Evolutionary conservation across 2,888 invertebrate species (phyloP), one percentile per base, ranked within the genome.

Genomic region (Tuta absoluta): DNA sequence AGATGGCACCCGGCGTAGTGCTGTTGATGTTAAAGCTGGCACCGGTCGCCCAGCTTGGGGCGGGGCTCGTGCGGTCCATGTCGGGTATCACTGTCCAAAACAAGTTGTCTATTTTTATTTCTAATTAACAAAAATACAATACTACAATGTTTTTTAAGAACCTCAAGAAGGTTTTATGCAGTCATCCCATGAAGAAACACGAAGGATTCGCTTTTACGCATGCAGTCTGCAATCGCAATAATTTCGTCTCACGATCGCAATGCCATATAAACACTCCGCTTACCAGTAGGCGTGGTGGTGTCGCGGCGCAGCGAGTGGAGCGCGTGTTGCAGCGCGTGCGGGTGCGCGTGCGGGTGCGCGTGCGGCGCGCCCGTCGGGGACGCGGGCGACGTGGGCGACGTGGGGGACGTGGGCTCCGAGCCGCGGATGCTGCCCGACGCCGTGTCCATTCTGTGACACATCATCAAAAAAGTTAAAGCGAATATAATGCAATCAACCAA

Each of bases 391-490:
- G 77, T 78, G 66, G 97, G 97, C 0, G 97, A 96, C 24, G 93
- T 93, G 0, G 98, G 98, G 0, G 98, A 98, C 59, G 96, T 96
- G 7, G 98, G 97, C 85, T 98, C 97, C 76, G 98, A 98, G 80
- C 97, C 98, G 71, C 95, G 93, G 70, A 98, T 93, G 84, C 98
- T 98, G 63, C 98, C 98, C 68, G 98, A 98, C 70, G 96, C 94
- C 67, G 97, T 97, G 89, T 98, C 98, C 96, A 98, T 97, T 4
- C 97, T 96, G 82, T 1, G 14, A 56, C 48, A 56, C 21, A 7
- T 49, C 49, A 19, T 10, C 49, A 17, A 4, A 7, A 49, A 45
- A 45, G 12, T 8, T 45, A 45, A n/a, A 14, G 3, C 12, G 3
- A 8, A 48, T 12, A n/a, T 11, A 11, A 38, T 8, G 2, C 1